Conservation (phyloP, 2,888 invertebrate genomes). For the Drosophila suboccidentalis region DNA sequence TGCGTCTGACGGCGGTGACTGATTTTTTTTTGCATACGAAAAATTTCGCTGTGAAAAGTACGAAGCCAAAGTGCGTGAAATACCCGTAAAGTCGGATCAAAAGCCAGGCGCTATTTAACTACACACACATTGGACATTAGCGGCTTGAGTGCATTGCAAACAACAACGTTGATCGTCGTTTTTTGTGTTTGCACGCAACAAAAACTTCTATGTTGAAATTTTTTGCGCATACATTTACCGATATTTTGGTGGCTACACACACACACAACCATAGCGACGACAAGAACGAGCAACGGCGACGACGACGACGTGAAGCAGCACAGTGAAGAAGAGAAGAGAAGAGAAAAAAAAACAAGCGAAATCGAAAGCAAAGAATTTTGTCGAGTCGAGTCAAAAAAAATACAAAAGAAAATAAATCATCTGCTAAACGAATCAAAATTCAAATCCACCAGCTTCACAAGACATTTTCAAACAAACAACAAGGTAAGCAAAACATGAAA, state of each 20-base stretch:
- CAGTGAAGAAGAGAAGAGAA: constrained; percentile 43
- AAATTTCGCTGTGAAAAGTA: constrained; percentile 52
- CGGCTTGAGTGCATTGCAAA: constrained; percentile 50
- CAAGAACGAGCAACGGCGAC: constrained; percentile 46
- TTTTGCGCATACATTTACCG: constrained; percentile 70
- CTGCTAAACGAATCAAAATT: constrained; percentile 13
- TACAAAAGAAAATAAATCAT: constrained; percentile 22
- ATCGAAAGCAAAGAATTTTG: constrained; percentile 48
- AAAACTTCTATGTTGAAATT: constrained; percentile 53
- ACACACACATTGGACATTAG: constrained; percentile 38
- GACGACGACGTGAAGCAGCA: constrained; percentile 40
- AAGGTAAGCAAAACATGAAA: constrained; percentile 34
- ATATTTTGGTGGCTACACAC: constrained; percentile 66
- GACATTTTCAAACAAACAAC: constrained; percentile 7
- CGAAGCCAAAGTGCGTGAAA: constrained; percentile 59
- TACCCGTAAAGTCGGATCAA: constrained; percentile 40
- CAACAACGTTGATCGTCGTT: constrained; percentile 70
- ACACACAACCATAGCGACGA: constrained; percentile 35
- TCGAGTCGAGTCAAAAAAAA: constrained; percentile 34
- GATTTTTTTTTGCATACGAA: constrained; percentile 64
- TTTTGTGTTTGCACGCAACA: constrained; percentile 57
- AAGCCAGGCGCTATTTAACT: constrained; percentile 32
- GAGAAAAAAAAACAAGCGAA: constrained; percentile 58
- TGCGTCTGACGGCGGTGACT: constrained; percentile 55
- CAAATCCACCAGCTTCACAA: constrained; percentile 8